Percentiles rank a stretch among this genome's conserved stretches.
phyloP scores from a whole-genome alignment of 2,797 vertebrate genomes.

The Cyclura pinguis region DNA sequence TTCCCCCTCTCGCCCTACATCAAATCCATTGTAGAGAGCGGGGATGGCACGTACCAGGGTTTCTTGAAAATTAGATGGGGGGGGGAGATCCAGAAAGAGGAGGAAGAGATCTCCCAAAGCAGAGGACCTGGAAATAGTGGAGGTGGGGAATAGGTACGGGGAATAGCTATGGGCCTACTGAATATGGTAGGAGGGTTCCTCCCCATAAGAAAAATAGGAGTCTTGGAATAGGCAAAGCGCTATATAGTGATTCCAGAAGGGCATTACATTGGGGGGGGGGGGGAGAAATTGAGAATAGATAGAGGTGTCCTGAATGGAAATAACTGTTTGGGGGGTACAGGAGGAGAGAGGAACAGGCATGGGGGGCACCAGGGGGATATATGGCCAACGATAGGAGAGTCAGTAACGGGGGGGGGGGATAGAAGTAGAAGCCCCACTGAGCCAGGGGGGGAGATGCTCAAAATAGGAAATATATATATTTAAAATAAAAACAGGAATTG shows the following conservation, averaged over 20 bases:
- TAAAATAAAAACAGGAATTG: no score
- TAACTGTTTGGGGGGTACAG: neutral
- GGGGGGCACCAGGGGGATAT: neutral
- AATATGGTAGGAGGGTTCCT: no score
- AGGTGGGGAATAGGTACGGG: no score
- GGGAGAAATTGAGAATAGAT: neutral
- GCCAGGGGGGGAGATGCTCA: neutral
- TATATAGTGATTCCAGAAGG: no score
- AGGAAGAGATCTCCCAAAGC: neutral
- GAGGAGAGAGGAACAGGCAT: no score
- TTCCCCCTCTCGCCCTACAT: no score
- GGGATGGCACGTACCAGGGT: no score
- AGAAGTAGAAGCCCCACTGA: neutral
- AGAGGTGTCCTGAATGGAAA: no score
- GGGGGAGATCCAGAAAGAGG: no score
- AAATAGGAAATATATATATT: no score
- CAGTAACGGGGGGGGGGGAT: neutral
- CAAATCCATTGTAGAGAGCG: neutral
- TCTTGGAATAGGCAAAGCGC: no score
- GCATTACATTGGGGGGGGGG: neutral
- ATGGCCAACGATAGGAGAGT: neutral
- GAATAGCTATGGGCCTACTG: neutral
- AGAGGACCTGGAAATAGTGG: no score
- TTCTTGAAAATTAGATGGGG: neutral
- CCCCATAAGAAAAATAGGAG: neutral